These are phyloP conservation scores for Adela reaumurella DNA, from an alignment of 2,888 invertebrate genomes.

Conservation along the genomic window DNA sequence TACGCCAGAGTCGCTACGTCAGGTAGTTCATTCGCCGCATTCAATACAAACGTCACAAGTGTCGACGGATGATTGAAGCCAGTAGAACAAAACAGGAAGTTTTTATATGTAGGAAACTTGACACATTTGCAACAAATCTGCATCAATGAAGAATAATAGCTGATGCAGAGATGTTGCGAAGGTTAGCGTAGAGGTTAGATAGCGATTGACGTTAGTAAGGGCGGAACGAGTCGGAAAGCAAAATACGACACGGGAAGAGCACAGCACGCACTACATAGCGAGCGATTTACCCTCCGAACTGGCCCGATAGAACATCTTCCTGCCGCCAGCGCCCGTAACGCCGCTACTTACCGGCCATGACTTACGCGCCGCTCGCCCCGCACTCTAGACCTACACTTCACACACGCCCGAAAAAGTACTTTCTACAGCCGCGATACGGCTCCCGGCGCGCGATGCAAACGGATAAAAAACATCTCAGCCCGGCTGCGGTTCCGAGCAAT, in stretches of 20 bases:
- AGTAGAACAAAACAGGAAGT: too few relatives aligned
- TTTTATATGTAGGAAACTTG: too few relatives aligned
- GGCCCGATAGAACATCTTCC: constrained; percentile 60
- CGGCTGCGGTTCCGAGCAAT: constrained; percentile 56
- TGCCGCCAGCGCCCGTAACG: constrained; percentile 55
- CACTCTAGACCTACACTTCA: constrained; percentile 50
- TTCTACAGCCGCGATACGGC: constrained; percentile 55
- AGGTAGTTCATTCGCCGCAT: background rate
- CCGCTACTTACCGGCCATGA: constrained; percentile 79
- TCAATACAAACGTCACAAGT: too few relatives aligned
- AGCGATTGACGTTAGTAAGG: constrained; percentile 34
- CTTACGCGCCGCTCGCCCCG: constrained; percentile 48
- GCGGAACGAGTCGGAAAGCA: constrained; percentile 29
- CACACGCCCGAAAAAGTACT: constrained; percentile 50
- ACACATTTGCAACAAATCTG: constrained; percentile 16
- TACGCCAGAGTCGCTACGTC: background rate
- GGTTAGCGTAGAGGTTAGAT: constrained; percentile 23
- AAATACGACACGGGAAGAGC: constrained; percentile 45
- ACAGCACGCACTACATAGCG: constrained; percentile 51
- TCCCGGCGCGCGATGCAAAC: constrained; percentile 47
- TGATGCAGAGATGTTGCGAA: background rate
- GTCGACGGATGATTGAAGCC: too few relatives aligned
- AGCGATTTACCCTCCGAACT: constrained; percentile 58
- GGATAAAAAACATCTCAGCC: constrained; percentile 59
- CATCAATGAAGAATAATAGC: too few relatives aligned